phyloP scores from a whole-genome alignment of 2,797 vertebrate species.

The Meda fulgida region DNA sequence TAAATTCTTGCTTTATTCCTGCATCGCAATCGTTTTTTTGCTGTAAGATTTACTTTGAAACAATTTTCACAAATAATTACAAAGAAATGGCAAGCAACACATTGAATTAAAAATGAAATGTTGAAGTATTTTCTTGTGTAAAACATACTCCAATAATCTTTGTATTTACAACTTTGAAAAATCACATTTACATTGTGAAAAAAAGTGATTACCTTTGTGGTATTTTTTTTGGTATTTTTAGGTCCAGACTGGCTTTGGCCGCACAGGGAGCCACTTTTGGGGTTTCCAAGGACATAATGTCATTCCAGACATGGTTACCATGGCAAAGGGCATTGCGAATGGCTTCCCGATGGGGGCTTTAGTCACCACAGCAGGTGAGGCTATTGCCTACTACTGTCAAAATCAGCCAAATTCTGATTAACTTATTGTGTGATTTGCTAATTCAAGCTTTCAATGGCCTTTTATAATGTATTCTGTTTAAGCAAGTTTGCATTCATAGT shows the following conservation, averaged over 20 bases:
- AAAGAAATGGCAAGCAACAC: background rate
- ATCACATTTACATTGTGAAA: background rate
- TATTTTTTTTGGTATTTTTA: constrained; percentile 57
- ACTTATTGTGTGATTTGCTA: background rate
- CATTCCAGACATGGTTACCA: constrained; percentile 91
- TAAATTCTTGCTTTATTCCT: background rate
- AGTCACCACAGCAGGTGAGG: constrained; percentile 87
- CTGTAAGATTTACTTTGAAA: background rate
- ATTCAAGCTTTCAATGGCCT: background rate
- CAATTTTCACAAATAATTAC: too few relatives aligned
- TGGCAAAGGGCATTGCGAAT: constrained; percentile 95
- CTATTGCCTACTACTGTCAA: background rate
- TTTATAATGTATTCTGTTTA: background rate
- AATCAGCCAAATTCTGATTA: background rate
- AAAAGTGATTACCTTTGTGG: background rate
- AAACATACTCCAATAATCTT: background rate
- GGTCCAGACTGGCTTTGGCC: constrained; percentile 96
- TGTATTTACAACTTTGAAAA: background rate
- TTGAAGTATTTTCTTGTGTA: background rate
- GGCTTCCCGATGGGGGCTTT: constrained; percentile 97
- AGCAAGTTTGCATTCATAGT: background rate
- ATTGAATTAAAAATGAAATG: background rate
- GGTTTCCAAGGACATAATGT: constrained; percentile 90
- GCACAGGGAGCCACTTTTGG: constrained; percentile 93
- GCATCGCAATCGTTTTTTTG: too few relatives aligned